These are phyloP conservation scores for Drepanosiphum platanoidis DNA, from an alignment of 2,888 invertebrate genomes.

Conservation along the genomic window DNA sequence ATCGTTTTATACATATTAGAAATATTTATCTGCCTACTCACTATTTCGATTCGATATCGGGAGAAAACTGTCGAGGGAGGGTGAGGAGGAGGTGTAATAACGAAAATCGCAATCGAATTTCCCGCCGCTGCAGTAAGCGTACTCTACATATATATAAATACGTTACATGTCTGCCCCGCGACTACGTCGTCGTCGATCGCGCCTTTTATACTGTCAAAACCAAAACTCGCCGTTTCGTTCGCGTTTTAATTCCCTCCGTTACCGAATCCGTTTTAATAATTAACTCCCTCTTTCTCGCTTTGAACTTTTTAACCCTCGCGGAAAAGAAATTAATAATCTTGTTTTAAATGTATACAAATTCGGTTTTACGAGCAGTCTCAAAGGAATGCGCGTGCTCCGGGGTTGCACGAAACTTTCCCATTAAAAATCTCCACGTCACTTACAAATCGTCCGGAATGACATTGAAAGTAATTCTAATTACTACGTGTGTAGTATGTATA, in stretches of 20 bases:
- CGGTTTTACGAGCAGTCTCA: slow-evolving; percentile 52
- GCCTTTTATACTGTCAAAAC: slow-evolving; percentile 58
- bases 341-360: slow-evolving; percentile 58
- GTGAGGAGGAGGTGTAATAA: no score
- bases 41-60: slow-evolving; percentile 26
- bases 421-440: slow-evolving; percentile 33
- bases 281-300: slow-evolving; percentile 59
- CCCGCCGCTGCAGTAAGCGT: no score
- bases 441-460: slow-evolving; percentile 49
- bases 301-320: slow-evolving; percentile 52
- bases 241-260: slow-evolving; percentile 51
- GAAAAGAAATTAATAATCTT: slow-evolving; percentile 62
- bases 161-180: neutral
- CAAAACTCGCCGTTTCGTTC: slow-evolving; percentile 55
- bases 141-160: no score
- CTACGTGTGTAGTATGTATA: neutral
- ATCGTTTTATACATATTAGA: neutral
- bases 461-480: slow-evolving; percentile 41
- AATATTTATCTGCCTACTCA: neutral
- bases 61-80: no score
- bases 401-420: slow-evolving; percentile 42
- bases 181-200: neutral
- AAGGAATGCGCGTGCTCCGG: slow-evolving; percentile 48
- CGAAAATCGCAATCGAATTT: neutral
- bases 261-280: slow-evolving; percentile 58